Percentiles rank a stretch among this genome's conserved stretches.
Conservation (phyloP, 1,140 invertebrate species). For the Hyles euphorbiae region DNA sequence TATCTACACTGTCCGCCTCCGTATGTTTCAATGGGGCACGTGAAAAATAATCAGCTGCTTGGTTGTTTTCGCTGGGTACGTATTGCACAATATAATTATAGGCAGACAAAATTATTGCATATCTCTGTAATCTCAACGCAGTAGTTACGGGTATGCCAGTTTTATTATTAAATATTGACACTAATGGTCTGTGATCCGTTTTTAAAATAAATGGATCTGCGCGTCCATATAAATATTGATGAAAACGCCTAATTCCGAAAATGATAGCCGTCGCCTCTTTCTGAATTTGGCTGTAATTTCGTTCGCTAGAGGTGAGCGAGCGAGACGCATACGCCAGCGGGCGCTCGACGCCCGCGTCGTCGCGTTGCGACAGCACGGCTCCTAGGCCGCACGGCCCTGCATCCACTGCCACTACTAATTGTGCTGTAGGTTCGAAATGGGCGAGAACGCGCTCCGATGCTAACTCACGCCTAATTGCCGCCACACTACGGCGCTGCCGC, state of each 20-base stretch:
- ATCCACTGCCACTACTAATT: slow-evolving; percentile 39
- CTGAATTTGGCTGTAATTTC: slow-evolving; percentile 48
- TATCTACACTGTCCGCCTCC: background rate
- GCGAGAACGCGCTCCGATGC: slow-evolving; percentile 16
- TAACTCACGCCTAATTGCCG: slow-evolving; percentile 29
- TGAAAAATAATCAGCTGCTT: slow-evolving; percentile 28
- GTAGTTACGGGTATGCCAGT: slow-evolving; percentile 21
- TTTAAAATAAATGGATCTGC: slow-evolving; percentile 24
- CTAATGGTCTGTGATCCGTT: slow-evolving; percentile 8
- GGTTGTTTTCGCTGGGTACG: slow-evolving; percentile 10
- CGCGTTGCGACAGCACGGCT: slow-evolving; percentile 37
- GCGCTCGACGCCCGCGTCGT: slow-evolving; percentile 28
- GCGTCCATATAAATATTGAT: slow-evolving; percentile 54
- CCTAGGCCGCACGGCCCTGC: slow-evolving; percentile 43
- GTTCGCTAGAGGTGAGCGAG: slow-evolving; percentile 35
- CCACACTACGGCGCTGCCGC: slow-evolving; percentile 31
- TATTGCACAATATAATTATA: too few species aligned
- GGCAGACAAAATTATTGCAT: slow-evolving; percentile 10
- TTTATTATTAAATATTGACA: slow-evolving; percentile 20
- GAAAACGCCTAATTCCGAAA: slow-evolving; percentile 26
- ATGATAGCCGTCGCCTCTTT: slow-evolving; percentile 70
- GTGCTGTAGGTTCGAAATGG: slow-evolving; percentile 33
- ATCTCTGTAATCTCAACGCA: slow-evolving; percentile 25
- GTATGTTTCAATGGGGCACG: slow-evolving; percentile 11
- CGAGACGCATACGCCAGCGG: slow-evolving; percentile 65